Evolutionary conservation across 2,797 vertebrate species (phyloP), one percentile per base, ranked within the genome.

Genomic region (Parambassis ranga): DNA sequence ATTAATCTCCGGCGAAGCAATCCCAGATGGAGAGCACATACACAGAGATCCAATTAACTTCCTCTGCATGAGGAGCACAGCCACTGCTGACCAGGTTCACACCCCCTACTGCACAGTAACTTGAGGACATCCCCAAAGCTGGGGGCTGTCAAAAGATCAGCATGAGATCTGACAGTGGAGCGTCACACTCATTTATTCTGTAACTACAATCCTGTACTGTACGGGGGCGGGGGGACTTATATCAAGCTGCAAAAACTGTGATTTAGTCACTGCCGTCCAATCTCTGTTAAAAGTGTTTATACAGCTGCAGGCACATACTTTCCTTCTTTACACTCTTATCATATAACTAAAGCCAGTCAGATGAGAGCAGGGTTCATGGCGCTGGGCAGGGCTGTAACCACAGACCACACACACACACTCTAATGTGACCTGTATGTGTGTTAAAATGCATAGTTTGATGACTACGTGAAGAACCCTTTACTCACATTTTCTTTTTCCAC

Each of bases 11-110:
- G 13, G 14, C 61, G 75, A 78, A 66, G 65, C 50, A 71, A 77
- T 75, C 64, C 72, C 66, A 67, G 58, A 51, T 8, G 7, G 64
- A 71, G 84, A 82, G 83, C 74, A 68, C 79, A 84, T 81, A 75
- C 67, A 59, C 36, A 11, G 38, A 78, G 78, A 83, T 87, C 83
- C 80, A 87, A 86, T 92, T 85, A 89, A 84, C 60, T 82, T 65
- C 52, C 73, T 73, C 55, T 32, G 58, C 52, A 31, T 77, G 69
- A 64, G 38, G 53, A 75, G 15, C 6, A n/a, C 6, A 10, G 48
- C 27, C 69, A 55, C 49, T 3, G 35, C 75, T 70, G 71, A 49
- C 74, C 76, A 62, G 37, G 49, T 16, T 56, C 65, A 26, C 61
- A n/a, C 28, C 20, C 37, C 23, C 30, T 42, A 2, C 52, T 1